Conservation (phyloP, 2,113 vertebrate genomes). For the Melanerpes formicivorus region DNA sequence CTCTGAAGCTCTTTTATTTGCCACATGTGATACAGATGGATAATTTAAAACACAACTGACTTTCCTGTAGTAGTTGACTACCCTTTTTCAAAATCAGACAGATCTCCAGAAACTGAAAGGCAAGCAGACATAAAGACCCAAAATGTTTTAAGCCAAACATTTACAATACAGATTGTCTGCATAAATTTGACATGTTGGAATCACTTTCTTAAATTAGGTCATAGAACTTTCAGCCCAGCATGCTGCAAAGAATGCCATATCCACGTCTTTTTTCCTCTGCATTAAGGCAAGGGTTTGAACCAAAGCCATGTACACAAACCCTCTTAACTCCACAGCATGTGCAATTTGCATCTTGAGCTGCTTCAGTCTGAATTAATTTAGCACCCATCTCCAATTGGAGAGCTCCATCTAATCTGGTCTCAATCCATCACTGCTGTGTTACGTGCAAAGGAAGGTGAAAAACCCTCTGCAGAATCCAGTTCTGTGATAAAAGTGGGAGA, state of each 20-base stretch:
- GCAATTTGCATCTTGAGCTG: constrained; percentile 7
- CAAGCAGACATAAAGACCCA: not conserved
- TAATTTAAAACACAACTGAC: constrained; percentile 53
- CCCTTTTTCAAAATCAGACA: not conserved
- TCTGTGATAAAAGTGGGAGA: not conserved
- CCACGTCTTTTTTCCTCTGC: not conserved
- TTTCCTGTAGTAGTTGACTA: constrained; percentile 39
- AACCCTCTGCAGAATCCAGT: not conserved
- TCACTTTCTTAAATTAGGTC: not conserved
- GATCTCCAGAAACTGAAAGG: constrained; percentile 14
- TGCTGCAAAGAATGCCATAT: not conserved
- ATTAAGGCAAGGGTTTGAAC: not conserved
- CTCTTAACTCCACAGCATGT: constrained; percentile 11
- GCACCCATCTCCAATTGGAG: not conserved
- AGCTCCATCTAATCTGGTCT: not conserved
- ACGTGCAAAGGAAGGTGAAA: not conserved
- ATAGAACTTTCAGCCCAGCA: not conserved
- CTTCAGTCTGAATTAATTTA: constrained; percentile 31
- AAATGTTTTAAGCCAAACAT: constrained; percentile 20
- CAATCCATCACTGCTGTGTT: not conserved
- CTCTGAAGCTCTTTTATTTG: constrained; percentile 46
- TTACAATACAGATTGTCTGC: not conserved
- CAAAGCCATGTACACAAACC: constrained; percentile 7
- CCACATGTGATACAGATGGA: constrained; percentile 24
- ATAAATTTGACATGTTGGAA: constrained; percentile 21